Percentiles rank a stretch among this genome's conserved stretches.
Evolutionary conservation across 2,113 vertebrate species (phyloP).

Genomic region (Oxygymnocypris stewartii): DNA sequence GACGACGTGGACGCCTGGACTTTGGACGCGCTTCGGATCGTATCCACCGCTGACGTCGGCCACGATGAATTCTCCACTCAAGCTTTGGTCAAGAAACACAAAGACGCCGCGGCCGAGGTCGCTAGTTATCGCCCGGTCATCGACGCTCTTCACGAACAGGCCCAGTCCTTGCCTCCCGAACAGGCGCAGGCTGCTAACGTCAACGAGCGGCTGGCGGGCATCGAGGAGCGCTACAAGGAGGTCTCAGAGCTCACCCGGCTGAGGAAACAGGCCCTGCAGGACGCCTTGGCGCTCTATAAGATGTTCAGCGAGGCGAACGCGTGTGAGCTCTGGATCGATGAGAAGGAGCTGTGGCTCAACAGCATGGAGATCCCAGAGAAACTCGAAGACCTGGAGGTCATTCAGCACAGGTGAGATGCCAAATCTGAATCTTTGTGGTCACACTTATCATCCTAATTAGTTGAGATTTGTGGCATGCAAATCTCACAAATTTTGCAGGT

Average conservation of each 20-base stretch:
- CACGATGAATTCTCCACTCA: slow-evolving; percentile 95
- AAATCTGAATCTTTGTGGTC: slow-evolving; percentile 13
- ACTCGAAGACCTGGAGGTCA: slow-evolving; percentile 95
- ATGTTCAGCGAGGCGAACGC: slow-evolving; percentile 94
- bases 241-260: slow-evolving; percentile 86
- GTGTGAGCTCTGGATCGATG: slow-evolving; percentile 94
- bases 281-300: slow-evolving; percentile 93
- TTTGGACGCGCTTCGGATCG: slow-evolving; percentile 90
- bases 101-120: slow-evolving; percentile 90
- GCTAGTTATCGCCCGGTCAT: slow-evolving; percentile 86
- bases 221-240: slow-evolving; percentile 95
- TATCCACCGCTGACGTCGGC: slow-evolving; percentile 91
- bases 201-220: slow-evolving; percentile 81
- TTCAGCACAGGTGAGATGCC: slow-evolving; percentile 90
- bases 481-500: background rate
- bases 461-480: background rate
- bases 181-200: slow-evolving; percentile 79
- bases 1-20: slow-evolving; percentile 92
- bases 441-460: background rate
- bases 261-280: slow-evolving; percentile 94
- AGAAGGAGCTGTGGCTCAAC: slow-evolving; percentile 98
- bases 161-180: slow-evolving; percentile 75
- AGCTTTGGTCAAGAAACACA: slow-evolving; percentile 93
- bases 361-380: slow-evolving; percentile 96
- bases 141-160: slow-evolving; percentile 87